Percentiles rank a stretch among this genome's conserved stretches.
Evolutionary conservation across 2,797 vertebrate genomes (phyloP).

Genomic region (Synanceia verrucosa): DNA sequence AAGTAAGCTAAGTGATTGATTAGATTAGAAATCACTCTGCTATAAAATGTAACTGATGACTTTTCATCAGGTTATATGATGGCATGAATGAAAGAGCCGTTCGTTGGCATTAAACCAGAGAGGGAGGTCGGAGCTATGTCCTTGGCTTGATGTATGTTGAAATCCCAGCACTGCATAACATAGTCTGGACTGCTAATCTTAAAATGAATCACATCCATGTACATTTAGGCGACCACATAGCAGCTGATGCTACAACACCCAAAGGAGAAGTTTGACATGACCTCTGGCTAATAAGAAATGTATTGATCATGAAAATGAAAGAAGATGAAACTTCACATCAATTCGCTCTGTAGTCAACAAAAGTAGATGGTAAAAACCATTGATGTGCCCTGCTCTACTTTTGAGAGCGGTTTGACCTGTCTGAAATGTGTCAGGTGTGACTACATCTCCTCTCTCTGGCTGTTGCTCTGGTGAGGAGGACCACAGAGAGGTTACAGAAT

Average conservation of each 20-base stretch:
- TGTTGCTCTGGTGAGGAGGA: conserved; percentile 35
- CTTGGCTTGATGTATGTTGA: conserved; percentile 42
- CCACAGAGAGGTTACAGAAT: conserved; percentile 45
- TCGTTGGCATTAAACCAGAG: conserved; percentile 31
- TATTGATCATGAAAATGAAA: not conserved
- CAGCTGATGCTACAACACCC: conserved; percentile 16
- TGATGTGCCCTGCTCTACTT: not conserved
- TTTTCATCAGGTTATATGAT: conserved; percentile 31
- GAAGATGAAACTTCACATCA: not conserved
- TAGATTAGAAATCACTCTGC: conserved; percentile 1
- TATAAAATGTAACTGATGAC: conserved; percentile 36
- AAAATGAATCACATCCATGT: conserved; percentile 30
- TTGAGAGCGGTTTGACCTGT: not conserved
- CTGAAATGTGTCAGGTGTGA: conserved; percentile 40
- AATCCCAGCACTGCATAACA: conserved; percentile 8
- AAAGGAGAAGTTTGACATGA: not conserved
- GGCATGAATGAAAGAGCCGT: conserved; percentile 24
- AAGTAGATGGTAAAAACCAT: not conserved
- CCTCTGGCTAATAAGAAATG: not conserved
- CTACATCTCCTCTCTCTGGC: conserved; percentile 30
- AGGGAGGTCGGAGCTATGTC: conserved; percentile 1
- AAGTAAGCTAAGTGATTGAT: conserved; percentile 16
- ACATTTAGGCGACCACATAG: conserved; percentile 7
- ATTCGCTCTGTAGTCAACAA: not conserved
- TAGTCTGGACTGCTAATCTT: conserved; percentile 28